Evolutionary conservation across 2,113 vertebrate genomes (phyloP).

Genomic region (Solea solea): DNA sequence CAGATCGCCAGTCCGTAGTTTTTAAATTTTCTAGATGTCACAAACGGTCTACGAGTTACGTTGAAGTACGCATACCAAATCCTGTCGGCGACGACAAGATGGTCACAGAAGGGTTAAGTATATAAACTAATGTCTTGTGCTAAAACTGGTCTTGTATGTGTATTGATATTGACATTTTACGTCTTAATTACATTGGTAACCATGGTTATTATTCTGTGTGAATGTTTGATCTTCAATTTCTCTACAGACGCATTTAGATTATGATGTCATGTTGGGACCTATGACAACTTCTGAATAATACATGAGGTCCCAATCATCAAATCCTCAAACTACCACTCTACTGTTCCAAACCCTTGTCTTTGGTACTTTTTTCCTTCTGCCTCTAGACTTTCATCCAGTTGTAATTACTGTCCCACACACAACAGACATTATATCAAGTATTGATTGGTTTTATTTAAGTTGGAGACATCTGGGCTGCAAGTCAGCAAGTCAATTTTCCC

Average conservation of each 20-base stretch:
- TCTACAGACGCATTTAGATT: conserved; percentile 64
- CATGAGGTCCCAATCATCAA: conserved; percentile 62
- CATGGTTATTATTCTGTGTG: background rate
- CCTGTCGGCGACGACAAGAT: too few relatives aligned
- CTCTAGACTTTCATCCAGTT: background rate
- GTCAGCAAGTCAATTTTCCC: too few relatives aligned
- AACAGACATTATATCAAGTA: background rate
- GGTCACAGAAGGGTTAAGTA: too few relatives aligned
- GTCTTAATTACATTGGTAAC: background rate
- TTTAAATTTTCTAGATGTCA: too few relatives aligned
- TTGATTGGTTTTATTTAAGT: conserved; percentile 12
- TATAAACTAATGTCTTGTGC: too few relatives aligned
- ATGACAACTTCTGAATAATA: conserved; percentile 59
- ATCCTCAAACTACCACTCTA: conserved; percentile 31
- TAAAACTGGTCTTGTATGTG: background rate
- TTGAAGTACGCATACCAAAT: too few relatives aligned
- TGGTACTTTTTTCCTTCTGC: background rate
- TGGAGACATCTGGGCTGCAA: background rate
- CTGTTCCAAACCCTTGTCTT: conserved; percentile 26
- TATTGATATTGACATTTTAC: background rate
- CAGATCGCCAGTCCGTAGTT: too few relatives aligned
- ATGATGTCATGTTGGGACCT: conserved; percentile 67
- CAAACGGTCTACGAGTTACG: too few relatives aligned
- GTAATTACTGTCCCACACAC: background rate
- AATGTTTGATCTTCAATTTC: conserved; percentile 66